phyloP scores from a whole-genome alignment of 2,888 invertebrate genomes.

The Stramonita haemastoma region DNA sequence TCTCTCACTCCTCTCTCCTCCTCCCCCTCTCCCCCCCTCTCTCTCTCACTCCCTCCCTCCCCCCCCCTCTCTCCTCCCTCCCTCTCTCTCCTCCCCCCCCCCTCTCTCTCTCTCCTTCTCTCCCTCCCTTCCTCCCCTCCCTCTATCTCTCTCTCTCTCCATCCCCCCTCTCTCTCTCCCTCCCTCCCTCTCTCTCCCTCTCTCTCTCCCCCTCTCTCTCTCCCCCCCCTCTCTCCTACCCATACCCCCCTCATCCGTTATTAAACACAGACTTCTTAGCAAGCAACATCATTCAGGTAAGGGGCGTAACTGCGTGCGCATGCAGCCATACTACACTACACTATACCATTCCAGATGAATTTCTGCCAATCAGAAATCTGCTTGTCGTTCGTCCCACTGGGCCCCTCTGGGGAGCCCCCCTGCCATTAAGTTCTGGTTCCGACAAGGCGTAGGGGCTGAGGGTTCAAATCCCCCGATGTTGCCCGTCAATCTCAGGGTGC shows the following conservation, averaged over 20 bases:
- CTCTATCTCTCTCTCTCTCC: not conserved
- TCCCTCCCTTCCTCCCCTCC: too few relatives aligned
- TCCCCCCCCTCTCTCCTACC: too few relatives aligned
- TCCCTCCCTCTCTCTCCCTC: not conserved
- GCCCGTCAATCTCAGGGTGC: not conserved
- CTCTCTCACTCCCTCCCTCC: not conserved
- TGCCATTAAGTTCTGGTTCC: not conserved
- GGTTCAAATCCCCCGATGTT: constrained; percentile 8
- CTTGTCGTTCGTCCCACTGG: not conserved
- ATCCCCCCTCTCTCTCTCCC: not conserved
- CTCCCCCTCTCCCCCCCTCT: not conserved
- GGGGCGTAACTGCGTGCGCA: too few relatives aligned
- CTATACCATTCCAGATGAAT: too few relatives aligned
- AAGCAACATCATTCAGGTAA: too few relatives aligned
- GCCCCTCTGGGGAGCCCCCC: not conserved
- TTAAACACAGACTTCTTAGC: too few relatives aligned
- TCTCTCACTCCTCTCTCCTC: not conserved
- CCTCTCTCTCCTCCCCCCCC: not conserved
- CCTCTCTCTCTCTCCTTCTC: not conserved
- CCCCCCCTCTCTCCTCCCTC: not conserved
- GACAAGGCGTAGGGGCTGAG: not conserved
- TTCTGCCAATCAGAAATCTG: not conserved
- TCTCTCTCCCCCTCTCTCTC: too few relatives aligned
- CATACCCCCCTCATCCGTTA: too few relatives aligned
- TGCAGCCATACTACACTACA: too few relatives aligned